phyloP scores from a whole-genome alignment of 2,797 vertebrate species.

The Anisognathus igniventris region DNA sequence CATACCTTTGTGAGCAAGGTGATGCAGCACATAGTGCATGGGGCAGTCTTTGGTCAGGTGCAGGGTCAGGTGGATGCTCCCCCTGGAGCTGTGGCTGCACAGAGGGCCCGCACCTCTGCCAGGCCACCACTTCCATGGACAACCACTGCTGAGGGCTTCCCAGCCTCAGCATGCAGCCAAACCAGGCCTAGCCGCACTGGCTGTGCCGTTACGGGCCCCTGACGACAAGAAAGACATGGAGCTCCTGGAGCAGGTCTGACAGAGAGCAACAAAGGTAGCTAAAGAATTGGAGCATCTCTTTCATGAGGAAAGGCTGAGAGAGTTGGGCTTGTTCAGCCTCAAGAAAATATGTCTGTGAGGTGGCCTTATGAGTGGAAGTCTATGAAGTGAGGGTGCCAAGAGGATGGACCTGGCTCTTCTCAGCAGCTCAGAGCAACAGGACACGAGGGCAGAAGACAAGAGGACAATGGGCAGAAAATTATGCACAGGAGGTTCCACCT shows the following conservation, averaged over 20 bases:
- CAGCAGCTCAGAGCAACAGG: too few species aligned
- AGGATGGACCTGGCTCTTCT: neutral
- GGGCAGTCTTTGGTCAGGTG: too few species aligned
- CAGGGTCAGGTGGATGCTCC: rapidly evolving
- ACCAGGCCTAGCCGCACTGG: neutral
- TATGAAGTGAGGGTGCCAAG: too few species aligned
- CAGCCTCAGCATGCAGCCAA: rapidly evolving
- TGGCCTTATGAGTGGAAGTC: rapidly evolving
- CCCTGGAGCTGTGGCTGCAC: neutral
- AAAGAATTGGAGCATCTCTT: neutral
- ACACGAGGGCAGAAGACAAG: neutral
- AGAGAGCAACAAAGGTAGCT: too few species aligned
- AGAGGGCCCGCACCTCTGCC: too few species aligned
- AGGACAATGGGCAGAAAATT: neutral
- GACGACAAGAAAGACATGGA: neutral
- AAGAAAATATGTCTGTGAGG: neutral
- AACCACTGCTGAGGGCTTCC: too few species aligned
- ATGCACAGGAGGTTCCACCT: neutral
- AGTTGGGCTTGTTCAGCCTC: neutral
- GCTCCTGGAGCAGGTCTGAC: neutral
- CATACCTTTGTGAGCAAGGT: rapidly evolving
- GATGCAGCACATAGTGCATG: rapidly evolving
- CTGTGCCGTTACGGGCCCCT: rapidly evolving
- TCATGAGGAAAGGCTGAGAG: neutral
- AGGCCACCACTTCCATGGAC: rapidly evolving